phyloP scores from a whole-genome alignment of 1,140 invertebrate genomes.

The Melitaea cinxia region DNA sequence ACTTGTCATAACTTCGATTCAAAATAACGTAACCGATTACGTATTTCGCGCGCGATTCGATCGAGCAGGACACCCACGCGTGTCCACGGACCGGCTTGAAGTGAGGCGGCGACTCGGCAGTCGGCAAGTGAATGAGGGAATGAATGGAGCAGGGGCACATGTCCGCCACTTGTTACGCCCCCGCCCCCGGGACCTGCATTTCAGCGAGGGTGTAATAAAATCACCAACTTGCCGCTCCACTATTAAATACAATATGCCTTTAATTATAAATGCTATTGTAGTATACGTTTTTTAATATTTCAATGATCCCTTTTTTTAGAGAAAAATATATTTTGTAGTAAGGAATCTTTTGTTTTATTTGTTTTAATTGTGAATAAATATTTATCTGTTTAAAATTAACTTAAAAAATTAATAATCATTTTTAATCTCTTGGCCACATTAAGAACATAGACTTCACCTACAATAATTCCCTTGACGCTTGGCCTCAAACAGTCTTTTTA shows the following conservation, averaged over 20 bases:
- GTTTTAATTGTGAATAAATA: too few relatives aligned
- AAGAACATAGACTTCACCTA: too few relatives aligned
- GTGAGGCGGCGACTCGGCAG: conserved; percentile 52
- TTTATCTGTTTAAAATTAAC: too few relatives aligned
- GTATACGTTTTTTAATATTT: conserved; percentile 16
- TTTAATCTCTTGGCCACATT: too few relatives aligned
- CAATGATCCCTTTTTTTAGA: conserved; percentile 4
- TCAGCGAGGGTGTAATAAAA: conserved; percentile 56
- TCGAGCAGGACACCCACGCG: conserved; percentile 44
- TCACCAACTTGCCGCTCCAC: conserved; percentile 46
- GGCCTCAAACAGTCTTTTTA: too few relatives aligned
- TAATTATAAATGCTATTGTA: conserved; percentile 39
- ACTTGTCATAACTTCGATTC: conserved; percentile 8
- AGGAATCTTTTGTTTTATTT: too few relatives aligned
- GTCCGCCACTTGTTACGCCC: conserved; percentile 76
- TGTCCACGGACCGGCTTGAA: conserved; percentile 37
- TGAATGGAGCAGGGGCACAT: conserved; percentile 57
- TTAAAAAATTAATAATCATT: too few relatives aligned
- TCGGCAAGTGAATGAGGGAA: conserved; percentile 52
- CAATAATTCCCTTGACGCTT: too few relatives aligned
- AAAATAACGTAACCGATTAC: conserved; percentile 22
- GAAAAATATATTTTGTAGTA: too few relatives aligned
- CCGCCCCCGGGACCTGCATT: conserved; percentile 63
- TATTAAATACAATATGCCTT: conserved; percentile 39
- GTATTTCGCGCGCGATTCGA: conserved; percentile 50